Percentiles rank a stretch among this genome's conserved stretches.
phyloP scores from a whole-genome alignment of 2,888 invertebrate genomes.

The Heliconius hortense region DNA sequence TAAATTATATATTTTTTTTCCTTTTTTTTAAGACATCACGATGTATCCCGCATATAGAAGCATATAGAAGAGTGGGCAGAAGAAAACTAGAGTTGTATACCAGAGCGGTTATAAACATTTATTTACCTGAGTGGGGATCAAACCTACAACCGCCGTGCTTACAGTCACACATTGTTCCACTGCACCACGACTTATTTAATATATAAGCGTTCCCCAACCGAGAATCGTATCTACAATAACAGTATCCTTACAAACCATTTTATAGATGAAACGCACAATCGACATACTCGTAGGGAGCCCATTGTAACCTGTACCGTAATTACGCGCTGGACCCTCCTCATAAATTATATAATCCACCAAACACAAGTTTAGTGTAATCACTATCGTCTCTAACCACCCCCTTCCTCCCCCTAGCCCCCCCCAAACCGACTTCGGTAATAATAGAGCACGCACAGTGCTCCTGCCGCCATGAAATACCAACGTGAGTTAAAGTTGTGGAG shows the following conservation, averaged over 20 bases:
- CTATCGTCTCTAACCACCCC: constrained; percentile 27
- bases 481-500: constrained; percentile 53
- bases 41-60: no score
- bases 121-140: no score
- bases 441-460: constrained; percentile 54
- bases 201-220: not conserved
- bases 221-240: not conserved
- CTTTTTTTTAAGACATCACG: no score
- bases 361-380: constrained; percentile 29
- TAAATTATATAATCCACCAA: constrained; percentile 30
- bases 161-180: not conserved
- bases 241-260: not conserved
- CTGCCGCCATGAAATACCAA: constrained; percentile 56
- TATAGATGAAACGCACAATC: not conserved
- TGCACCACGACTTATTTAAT: not conserved
- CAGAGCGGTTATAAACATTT: no score
- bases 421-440: constrained; percentile 40
- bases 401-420: constrained; percentile 27
- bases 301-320: constrained; percentile 13
- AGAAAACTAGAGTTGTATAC: no score
- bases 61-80: no score
- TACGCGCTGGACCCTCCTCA: constrained; percentile 27
- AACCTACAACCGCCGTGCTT: no score
- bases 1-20: no score
- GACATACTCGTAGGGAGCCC: not conserved